A percentile compares a stretch with the other conserved stretches of the same genome.
These are phyloP conservation scores for Heliopora coerulea DNA, from an alignment of 92 coral and sea anemone species.

Conservation along the genomic window DNA sequence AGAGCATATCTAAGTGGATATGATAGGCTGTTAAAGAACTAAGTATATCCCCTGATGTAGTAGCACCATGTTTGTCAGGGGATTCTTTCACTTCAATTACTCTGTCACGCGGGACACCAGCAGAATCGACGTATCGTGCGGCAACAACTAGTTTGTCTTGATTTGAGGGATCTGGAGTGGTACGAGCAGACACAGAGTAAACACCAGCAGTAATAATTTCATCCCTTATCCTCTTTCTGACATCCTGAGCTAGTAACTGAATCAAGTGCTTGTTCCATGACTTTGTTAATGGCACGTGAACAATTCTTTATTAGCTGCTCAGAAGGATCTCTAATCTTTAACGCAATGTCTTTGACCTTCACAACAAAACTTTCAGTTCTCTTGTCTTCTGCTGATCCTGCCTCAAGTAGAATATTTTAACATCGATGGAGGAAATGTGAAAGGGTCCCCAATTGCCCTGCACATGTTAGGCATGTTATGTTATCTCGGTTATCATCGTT, in stretches of 20 bases:
- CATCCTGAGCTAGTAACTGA: conserved; percentile 21
- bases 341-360: conserved; percentile 11
- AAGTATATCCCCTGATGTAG: conserved; percentile 24
- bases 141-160: conserved; percentile 32
- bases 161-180: conserved; percentile 36
- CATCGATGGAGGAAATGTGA: conserved; percentile 25
- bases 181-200: conserved; percentile 30
- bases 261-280: conserved; percentile 21
- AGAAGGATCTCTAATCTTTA: conserved; percentile 25
- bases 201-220: conserved; percentile 10
- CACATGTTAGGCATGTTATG: conserved; percentile 43
- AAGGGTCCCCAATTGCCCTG: conserved; percentile 30
- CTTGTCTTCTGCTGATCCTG: conserved; percentile 15
- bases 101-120: conserved; percentile 16
- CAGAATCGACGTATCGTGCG: conserved; percentile 21
- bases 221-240: background rate
- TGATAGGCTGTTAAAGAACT: conserved; percentile 11
- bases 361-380: conserved; percentile 6
- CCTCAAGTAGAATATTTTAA: conserved; percentile 22
- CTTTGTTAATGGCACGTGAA: conserved; percentile 21
- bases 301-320: conserved; percentile 29
- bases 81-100: conserved; percentile 32
- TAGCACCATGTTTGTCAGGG: conserved; percentile 25
- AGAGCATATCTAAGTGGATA: conserved; percentile 3
- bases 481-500: conserved; percentile 9